Evolutionary conservation across 2,888 invertebrate genomes (phyloP).

Genomic region (Digitonthophagus gazella): DNA sequence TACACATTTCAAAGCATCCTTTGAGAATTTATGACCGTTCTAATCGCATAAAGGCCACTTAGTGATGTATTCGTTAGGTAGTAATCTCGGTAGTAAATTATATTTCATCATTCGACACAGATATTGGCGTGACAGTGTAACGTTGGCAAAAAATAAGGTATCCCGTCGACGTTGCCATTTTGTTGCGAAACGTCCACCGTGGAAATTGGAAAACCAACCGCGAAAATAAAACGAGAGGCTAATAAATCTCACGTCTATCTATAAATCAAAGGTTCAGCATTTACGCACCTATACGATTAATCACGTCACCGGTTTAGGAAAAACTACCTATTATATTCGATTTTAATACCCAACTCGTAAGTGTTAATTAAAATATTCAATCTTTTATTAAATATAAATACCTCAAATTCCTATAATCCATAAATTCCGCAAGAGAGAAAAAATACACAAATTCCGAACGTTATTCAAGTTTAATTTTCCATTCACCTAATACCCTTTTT

Average conservation of each 20-base stretch:
- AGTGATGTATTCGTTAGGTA: not conserved
- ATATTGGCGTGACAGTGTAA: not conserved
- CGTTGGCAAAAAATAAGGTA: not conserved
- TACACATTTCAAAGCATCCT: not conserved
- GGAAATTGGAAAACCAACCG: not conserved
- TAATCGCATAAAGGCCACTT: not conserved
- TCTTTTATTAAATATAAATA: not conserved
- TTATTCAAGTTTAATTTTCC: not conserved
- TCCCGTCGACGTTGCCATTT: not conserved
- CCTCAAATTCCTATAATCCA: not conserved
- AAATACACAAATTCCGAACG: not conserved
- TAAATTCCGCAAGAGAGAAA: not conserved
- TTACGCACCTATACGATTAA: not conserved
- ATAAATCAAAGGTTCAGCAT: not conserved
- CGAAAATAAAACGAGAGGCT: not conserved
- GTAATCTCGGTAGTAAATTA: not conserved
- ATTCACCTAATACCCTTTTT: not conserved
- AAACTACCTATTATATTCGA: too few relatives aligned
- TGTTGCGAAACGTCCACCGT: not conserved
- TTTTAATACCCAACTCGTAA: too few relatives aligned
- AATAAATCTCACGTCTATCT: not conserved
- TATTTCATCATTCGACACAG: not conserved
- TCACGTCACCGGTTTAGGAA: not conserved
- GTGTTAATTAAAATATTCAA: not conserved
- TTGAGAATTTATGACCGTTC: not conserved